Conservation (phyloP, 2,797 vertebrate species). For the Alca torda region DNA sequence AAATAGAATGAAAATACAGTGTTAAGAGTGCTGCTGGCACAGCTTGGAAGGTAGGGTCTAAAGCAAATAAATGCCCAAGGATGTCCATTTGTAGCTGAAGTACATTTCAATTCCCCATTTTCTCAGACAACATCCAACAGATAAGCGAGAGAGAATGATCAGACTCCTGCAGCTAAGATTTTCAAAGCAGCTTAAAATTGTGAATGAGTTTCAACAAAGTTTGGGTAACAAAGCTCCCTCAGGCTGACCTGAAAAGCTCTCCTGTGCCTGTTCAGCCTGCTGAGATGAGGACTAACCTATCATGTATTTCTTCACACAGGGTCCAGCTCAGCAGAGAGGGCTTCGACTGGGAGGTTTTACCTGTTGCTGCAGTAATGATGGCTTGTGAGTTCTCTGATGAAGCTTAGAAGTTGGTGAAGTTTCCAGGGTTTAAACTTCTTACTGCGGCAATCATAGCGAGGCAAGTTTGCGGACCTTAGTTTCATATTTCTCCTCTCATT, state of each 20-base stretch:
- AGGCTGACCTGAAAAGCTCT: not conserved
- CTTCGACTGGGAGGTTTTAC: not conserved
- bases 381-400: not conserved
- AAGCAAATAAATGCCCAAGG: not conserved
- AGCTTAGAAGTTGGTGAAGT: not conserved
- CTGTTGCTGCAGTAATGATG: not conserved
- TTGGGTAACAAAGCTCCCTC: not conserved
- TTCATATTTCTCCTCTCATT: conserved; percentile 15
- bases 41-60: not conserved
- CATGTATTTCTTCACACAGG: not conserved
- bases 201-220: not conserved
- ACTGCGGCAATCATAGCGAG: not conserved
- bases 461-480: conserved; percentile 15
- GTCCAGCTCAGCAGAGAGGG: not conserved
- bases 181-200: not conserved
- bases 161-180: not conserved
- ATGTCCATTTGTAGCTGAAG: not conserved
- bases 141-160: not conserved
- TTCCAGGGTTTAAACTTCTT: conserved; percentile 4
- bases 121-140: not conserved
- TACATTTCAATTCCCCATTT: not conserved
- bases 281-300: not conserved
- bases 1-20: not conserved
- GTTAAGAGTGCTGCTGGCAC: not conserved
- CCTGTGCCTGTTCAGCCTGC: not conserved